Base-by-base conservation (phyloP, 2,888 invertebrate species). In the Pogonocherus hispidulus region DNA sequence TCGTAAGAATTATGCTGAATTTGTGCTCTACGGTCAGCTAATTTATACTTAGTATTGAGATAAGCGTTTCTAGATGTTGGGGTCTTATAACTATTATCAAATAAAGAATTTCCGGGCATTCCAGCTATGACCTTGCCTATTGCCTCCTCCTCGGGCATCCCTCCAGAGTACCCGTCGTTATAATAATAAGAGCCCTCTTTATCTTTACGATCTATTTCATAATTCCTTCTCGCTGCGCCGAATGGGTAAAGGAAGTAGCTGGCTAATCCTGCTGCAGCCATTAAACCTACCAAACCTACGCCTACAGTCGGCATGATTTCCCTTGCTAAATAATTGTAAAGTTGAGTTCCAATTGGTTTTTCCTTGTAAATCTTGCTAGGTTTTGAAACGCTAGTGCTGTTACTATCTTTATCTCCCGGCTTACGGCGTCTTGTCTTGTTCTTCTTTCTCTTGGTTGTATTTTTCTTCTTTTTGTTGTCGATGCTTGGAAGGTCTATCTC, bases 271-370 rank as follows among this genome's bases (percentile, higher is more conserved):
- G 92, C 91, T 41, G 92, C 88, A 68, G 93, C 89, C 69, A 93
- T 91, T 46, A 94, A 83, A 1, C 94, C 93, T 9, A 93, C 90
- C 18, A 94, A 85, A 76, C 94, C 93, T 0, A 93, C 91, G 0
- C 94, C 93, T 18, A 94, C 92, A 27, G 92, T 92, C 0, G 94
- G 93, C 91, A 94, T 93, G 0, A 94, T 91, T 86, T 94, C 93
- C 76, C 93, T 87, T 1, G 93, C 92, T 44, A 94, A 84, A 78
- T 92, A 94, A 78, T 92, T 93, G 79, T 93, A 94, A 22, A 94
- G 90, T 81, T 93, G 91, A 0, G 93, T 91, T 8, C 91, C 89
- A 0, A 93, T 88, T 0, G 92, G 91, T 63, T 92, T 89, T 46
- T 87, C 86, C 75, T 84, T 84, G 1, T 78, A 74, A 35, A 80